Base-by-base conservation (phyloP, 2,888 invertebrate genomes). In the Sinelater perroti region DNA sequence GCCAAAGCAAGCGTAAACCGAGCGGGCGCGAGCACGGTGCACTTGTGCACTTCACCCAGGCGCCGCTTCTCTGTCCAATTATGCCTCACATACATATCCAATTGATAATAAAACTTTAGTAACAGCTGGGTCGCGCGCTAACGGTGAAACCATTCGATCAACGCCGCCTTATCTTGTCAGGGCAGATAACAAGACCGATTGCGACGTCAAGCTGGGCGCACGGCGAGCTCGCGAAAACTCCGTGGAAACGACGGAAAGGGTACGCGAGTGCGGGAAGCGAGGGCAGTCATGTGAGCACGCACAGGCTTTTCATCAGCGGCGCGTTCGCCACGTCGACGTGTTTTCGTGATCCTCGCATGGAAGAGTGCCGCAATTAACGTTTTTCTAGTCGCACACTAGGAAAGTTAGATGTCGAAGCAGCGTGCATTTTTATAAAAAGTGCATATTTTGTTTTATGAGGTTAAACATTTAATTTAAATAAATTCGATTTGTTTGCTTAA, bases 281-380 rank as follows among this genome's bases (percentile, higher is more conserved):
- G 60, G 55, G 61, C 49, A 57, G 51, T 36, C 38, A 54, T 46
- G 57, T 51, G 64, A 66, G 65, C 67, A 67, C 66, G 66, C 67
- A 66, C 64, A 60, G 55, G 64, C 66, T 63, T 66, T 67, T 66
- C 64, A 67, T 66, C 67, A 67, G 64, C 67, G 64, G 65, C 64
- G 60, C 55, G 64, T 62, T 61, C 62, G 60, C 60, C 62, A 56
- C 58, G 61, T n/a, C n/a, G n/a, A n/a, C n/a, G n/a, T n/a, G n/a
- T n/a, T n/a, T n/a, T n/a, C n/a, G n/a, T n/a, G n/a, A n/a, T n/a
- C n/a, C n/a, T n/a, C n/a, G n/a, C n/a, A n/a, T n/a, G n/a, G n/a
- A n/a, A n/a, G n/a, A n/a, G n/a, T n/a, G n/a, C n/a, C n/a, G n/a
- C n/a, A n/a, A n/a, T n/a, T n/a, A n/a, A n/a, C n/a, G n/a, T n/a